Evolutionary conservation across 2,888 invertebrate species (phyloP).

Genomic region (Camponotus fellah): DNA sequence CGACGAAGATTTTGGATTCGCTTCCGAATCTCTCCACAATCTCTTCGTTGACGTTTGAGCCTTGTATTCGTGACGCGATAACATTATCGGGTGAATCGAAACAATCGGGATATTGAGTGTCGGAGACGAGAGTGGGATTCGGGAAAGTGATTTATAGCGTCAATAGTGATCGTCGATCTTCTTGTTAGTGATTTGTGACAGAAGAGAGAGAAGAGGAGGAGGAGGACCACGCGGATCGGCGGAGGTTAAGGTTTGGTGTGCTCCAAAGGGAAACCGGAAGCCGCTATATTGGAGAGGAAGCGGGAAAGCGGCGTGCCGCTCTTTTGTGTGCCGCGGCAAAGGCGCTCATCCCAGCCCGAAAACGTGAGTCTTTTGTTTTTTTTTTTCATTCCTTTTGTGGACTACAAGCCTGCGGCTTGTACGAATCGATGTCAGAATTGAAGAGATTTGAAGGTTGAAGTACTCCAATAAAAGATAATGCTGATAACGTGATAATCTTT

Average conservation of each 20-base stretch:
- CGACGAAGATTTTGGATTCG: background rate
- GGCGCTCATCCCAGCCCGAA: slow-evolving; percentile 88
- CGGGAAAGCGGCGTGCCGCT: slow-evolving; percentile 87
- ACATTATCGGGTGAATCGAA: slow-evolving; percentile 25
- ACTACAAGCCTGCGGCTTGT: background rate
- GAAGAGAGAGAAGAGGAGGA: background rate
- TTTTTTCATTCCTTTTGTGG: slow-evolving; percentile 12
- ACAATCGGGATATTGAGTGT: slow-evolving; percentile 10
- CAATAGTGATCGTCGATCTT: slow-evolving; percentile 24
- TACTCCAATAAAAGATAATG: slow-evolving; percentile 3
- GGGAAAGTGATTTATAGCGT: slow-evolving; percentile 17
- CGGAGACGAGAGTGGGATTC: slow-evolving; percentile 34
- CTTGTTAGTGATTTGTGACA: slow-evolving; percentile 35
- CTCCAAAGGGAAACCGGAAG: slow-evolving; percentile 71
- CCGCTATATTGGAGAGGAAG: slow-evolving; percentile 86
- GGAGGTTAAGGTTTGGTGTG: slow-evolving; percentile 48
- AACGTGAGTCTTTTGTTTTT: slow-evolving; percentile 85
- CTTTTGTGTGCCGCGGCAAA: slow-evolving; percentile 89
- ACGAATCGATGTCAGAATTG: background rate
- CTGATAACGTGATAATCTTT: background rate
- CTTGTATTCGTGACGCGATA: slow-evolving; percentile 5
- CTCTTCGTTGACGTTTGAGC: background rate
- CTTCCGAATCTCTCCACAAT: background rate
- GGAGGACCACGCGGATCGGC: slow-evolving; percentile 17
- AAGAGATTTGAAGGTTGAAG: background rate